phyloP scores from a whole-genome alignment of 2,888 invertebrate genomes.

The Pterobdella sp. region DNA sequence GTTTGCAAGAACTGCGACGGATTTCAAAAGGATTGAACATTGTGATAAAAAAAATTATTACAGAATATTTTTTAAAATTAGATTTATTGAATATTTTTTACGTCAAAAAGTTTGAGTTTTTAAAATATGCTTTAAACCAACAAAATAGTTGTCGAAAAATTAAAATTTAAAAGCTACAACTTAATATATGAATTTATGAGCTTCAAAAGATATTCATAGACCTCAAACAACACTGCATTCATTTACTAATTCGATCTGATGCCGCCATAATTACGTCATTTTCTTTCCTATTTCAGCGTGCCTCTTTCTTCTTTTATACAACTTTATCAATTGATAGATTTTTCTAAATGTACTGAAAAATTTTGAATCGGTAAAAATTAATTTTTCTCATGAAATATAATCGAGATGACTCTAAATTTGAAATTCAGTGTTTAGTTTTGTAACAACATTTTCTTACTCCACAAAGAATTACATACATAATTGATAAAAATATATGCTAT shows the following conservation, averaged over 20 bases:
- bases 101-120: too few species aligned
- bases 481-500: too few species aligned
- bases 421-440: not conserved
- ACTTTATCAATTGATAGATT: not conserved
- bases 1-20: not conserved
- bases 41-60: not conserved
- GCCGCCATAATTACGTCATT: not conserved
- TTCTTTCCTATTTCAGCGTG: not conserved
- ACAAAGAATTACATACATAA: not conserved
- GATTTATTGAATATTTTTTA: not conserved
- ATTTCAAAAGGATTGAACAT: not conserved
- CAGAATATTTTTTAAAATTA: not conserved
- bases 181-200: too few species aligned
- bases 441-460: not conserved
- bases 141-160: too few species aligned
- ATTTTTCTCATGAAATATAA: too few species aligned
- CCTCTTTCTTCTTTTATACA: not conserved
- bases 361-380: too few species aligned
- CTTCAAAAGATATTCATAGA: not conserved
- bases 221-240: not conserved
- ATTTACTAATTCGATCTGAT: constrained; percentile 1
- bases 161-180: too few species aligned
- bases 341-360: too few species aligned
- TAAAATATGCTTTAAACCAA: too few species aligned
- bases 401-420: not conserved